phyloP scores from a whole-genome alignment of 64 coral and sea anemone genomes.

The Stichodactyla helianthus region DNA sequence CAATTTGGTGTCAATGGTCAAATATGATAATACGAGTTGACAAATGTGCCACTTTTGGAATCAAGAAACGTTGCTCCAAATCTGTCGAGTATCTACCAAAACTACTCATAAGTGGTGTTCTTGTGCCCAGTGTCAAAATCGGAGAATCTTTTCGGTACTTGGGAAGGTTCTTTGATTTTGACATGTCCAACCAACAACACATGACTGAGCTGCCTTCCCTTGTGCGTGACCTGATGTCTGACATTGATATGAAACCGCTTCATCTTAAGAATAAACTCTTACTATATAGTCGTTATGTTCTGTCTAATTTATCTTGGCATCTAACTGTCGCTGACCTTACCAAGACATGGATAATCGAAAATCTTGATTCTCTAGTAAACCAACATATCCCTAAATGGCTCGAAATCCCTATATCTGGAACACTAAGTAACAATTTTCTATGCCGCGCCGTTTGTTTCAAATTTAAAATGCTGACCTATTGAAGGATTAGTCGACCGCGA shows the following conservation, averaged over 20 bases:
- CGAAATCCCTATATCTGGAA: constrained; percentile 13
- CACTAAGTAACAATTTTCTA: constrained; percentile 18
- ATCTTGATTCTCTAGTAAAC: neutral
- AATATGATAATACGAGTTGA: no score
- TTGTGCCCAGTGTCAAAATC: constrained; percentile 14
- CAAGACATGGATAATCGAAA: no score
- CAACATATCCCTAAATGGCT: constrained; percentile 16
- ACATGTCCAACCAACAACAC: neutral
- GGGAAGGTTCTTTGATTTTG: neutral
- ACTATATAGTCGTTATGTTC: no score
- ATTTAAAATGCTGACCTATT: no score
- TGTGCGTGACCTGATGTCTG: neutral
- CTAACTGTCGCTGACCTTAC: no score
- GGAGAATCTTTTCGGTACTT: constrained; percentile 15
- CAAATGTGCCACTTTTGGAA: no score
- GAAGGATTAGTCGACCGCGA: no score
- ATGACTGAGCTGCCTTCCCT: neutral
- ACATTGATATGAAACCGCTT: neutral
- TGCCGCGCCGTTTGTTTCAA: no score
- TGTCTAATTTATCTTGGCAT: no score
- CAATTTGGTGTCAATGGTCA: constrained; percentile 26
- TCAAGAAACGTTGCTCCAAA: neutral
- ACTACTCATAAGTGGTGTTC: neutral
- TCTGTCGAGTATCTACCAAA: constrained; percentile 4
- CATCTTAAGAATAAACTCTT: no score